These are phyloP conservation scores for Microctonus aethiopoides DNA, from an alignment of 2,888 invertebrate genomes.

Conservation along the genomic window DNA sequence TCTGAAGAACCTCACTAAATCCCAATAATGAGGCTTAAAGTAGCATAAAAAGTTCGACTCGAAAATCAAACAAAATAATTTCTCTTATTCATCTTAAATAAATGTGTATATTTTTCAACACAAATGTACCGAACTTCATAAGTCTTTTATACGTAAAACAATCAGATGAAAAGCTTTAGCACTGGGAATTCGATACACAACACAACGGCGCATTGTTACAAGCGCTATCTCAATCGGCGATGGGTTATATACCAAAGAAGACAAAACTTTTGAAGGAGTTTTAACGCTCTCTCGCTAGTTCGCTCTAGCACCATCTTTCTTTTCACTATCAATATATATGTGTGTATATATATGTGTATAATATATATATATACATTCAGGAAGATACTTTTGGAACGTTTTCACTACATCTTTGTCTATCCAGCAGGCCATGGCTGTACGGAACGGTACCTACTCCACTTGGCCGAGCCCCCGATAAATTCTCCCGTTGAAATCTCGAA, in stretches of 20 bases:
- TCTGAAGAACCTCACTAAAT: too few species aligned
- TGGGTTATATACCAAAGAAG: conserved; percentile 23
- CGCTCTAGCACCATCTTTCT: not conserved
- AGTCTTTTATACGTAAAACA: not conserved
- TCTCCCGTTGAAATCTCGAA: conserved; percentile 45
- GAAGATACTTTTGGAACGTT: conserved; percentile 2
- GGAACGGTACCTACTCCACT: conserved; percentile 38
- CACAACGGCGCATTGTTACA: conserved; percentile 25
- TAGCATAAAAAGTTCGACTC: too few species aligned
- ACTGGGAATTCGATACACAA: conserved; percentile 37
- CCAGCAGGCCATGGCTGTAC: conserved; percentile 18
- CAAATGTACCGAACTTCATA: too few species aligned
- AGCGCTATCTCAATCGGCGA: conserved; percentile 39
- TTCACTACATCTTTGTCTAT: conserved; percentile 26
- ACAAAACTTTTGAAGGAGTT: conserved; percentile 37
- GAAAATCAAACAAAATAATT: too few species aligned
- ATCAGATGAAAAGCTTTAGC: conserved; percentile 26
- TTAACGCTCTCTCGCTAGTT: conserved; percentile 31
- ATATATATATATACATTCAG: not conserved
- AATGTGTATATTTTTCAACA: not conserved
- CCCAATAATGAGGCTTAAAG: too few species aligned
- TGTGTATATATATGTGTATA: too few species aligned
- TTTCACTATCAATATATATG: conserved; percentile 5
- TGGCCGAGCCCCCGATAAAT: conserved; percentile 38
- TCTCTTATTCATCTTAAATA: conserved; percentile 15